phyloP scores from a whole-genome alignment of 2,797 vertebrate genomes.

The Enteromius viviparus region DNA sequence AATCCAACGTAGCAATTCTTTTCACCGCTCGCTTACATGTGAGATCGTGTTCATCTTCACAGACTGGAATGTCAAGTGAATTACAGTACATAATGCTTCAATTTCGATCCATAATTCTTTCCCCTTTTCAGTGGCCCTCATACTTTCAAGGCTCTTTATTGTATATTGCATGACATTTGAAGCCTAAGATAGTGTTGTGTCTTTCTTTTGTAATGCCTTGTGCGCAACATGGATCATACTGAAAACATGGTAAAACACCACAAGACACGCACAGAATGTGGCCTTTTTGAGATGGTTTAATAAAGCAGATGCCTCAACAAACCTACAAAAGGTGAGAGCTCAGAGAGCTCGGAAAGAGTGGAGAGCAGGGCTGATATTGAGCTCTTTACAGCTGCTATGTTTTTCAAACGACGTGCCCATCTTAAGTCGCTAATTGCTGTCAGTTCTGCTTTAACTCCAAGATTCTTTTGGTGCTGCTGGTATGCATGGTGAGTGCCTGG shows the following conservation, averaged over 20 bases:
- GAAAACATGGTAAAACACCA: slow-evolving; percentile 56
- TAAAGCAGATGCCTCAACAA: not conserved
- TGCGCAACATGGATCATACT: not conserved
- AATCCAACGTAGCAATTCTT: not conserved
- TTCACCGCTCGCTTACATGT: not conserved
- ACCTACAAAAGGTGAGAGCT: not conserved
- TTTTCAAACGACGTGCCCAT: not conserved
- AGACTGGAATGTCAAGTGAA: slow-evolving; percentile 5
- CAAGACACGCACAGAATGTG: slow-evolving; percentile 17
- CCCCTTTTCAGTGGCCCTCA: not conserved
- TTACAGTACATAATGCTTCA: not conserved
- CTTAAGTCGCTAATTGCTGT: not conserved
- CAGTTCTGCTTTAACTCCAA: slow-evolving; percentile 26
- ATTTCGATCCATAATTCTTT: not conserved
- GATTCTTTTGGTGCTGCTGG: slow-evolving; percentile 27
- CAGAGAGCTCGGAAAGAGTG: not conserved
- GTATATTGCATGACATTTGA: not conserved
- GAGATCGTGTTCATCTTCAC: not conserved
- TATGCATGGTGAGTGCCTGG: slow-evolving; percentile 25
- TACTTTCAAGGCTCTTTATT: not conserved
- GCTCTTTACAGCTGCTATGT: not conserved
- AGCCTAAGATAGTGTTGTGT: not conserved
- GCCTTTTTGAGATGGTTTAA: slow-evolving; percentile 6
- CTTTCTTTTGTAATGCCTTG: slow-evolving; percentile 13
- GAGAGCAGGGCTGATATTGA: not conserved